Evolutionary conservation across 2,888 invertebrate species (phyloP), one percentile per base, ranked within the genome.

Genomic region (Crematogaster levior): DNA sequence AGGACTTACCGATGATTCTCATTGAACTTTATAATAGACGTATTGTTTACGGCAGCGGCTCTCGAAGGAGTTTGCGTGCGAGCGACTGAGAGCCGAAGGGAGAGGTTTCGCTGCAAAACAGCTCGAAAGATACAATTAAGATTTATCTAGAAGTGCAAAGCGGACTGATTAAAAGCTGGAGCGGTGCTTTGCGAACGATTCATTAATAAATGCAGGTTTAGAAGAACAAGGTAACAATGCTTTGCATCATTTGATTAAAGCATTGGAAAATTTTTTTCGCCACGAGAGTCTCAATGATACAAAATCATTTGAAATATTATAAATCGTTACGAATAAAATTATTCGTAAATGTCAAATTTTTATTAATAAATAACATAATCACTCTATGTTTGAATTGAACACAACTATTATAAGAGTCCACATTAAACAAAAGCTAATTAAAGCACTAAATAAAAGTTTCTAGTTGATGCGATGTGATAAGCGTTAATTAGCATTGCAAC

Each of bases 61-160:
- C 53, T 40, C 60, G 27, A n/a, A 63, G 21, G 56, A 79, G 81
- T 34, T 18, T 43, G 48, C 30, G 72, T 63, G 81, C 81, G 79
- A 84, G 68, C 58, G 83, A 81, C 74, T 46, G 63, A 27, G 48
- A 81, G 72, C 43, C 70, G 56, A 82, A 80, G 73, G 40, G 81
- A 80, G 63, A 68, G 61, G 51, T 63, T 60, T 72, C 80, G 61
- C 60, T 56, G 81, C 84, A 84, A 86, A 84, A 74, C 82, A 72
- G 79, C 84, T 83, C 86, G 86, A 88, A 88, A 85, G 90, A 89
- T 86, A 89, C 89, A 90, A 88, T 88, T 88, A 88, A 86, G 88
- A 88, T 88, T 88, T 88, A 86, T 88, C 84, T 86, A 75, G 53
- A 53, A 79, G 81, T 58, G 82, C 79, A 83, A 83, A 72, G 79